phyloP scores from a whole-genome alignment of 2,888 invertebrate genomes.

The Lampropteryx suffumata region DNA sequence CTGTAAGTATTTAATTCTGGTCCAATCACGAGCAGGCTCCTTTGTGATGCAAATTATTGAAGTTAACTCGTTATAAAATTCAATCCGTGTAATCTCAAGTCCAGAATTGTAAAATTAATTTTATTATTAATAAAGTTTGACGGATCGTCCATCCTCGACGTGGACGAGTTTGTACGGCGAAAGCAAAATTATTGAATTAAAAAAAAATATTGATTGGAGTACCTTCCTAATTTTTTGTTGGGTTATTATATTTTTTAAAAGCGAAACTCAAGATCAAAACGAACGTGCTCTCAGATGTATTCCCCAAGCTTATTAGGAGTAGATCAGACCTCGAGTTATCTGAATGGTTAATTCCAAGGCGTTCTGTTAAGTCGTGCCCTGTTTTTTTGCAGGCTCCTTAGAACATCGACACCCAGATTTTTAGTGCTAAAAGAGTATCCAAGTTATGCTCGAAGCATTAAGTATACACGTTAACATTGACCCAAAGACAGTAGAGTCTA shows the following conservation, averaged over 20 bases:
- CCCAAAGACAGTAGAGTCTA: slow-evolving; percentile 28
- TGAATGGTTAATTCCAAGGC: too few relatives aligned
- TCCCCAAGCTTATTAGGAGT: too few relatives aligned
- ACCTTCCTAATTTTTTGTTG: too few relatives aligned
- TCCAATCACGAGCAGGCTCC: slow-evolving; percentile 11
- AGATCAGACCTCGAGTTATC: too few relatives aligned
- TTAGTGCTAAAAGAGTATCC: background rate
- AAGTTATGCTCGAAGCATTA: slow-evolving; percentile 3
- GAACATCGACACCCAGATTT: too few relatives aligned
- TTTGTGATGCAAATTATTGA: slow-evolving; percentile 25
- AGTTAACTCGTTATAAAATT: slow-evolving; percentile 30
- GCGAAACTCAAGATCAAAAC: too few relatives aligned
- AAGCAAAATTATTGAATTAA: background rate
- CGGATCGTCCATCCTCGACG: slow-evolving; percentile 11
- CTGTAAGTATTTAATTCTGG: slow-evolving; percentile 7
- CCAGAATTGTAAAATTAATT: slow-evolving; percentile 22
- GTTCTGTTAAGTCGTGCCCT: too few relatives aligned
- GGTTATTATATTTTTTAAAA: too few relatives aligned
- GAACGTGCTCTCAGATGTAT: too few relatives aligned
- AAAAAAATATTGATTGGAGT: too few relatives aligned
- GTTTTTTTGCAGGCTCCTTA: too few relatives aligned
- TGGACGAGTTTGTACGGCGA: slow-evolving; percentile 1
- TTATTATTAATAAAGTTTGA: slow-evolving; percentile 25
- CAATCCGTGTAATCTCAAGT: slow-evolving; percentile 17
- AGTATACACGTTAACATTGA: slow-evolving; percentile 32